A percentile compares a stretch with the other conserved stretches of the same genome.
These are phyloP conservation scores for Pheosia tremula DNA, from an alignment of 2,888 invertebrate genomes.

Conservation along the genomic window DNA sequence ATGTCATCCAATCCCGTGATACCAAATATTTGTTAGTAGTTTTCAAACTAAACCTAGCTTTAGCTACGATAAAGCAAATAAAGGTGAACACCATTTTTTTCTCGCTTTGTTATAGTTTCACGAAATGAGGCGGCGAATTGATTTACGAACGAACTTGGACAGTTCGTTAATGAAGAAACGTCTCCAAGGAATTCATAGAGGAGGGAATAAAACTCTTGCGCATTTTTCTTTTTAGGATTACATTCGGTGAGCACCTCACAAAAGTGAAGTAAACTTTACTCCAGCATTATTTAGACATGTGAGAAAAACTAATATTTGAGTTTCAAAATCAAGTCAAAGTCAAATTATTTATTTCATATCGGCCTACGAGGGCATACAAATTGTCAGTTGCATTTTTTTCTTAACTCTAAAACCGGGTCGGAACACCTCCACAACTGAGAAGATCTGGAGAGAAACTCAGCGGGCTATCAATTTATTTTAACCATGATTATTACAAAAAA, in stretches of 20 bases:
- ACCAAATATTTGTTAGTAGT: conserved; percentile 9
- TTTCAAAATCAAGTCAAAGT: too few species aligned
- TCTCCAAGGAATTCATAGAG: conserved; percentile 32
- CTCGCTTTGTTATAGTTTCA: conserved; percentile 33
- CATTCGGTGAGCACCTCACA: conserved; percentile 22
- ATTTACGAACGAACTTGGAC: conserved; percentile 58
- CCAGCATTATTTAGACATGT: too few species aligned
- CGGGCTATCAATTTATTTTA: too few species aligned
- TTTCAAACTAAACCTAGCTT: conserved; percentile 28
- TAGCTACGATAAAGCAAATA: conserved; percentile 38
- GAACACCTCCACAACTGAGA: too few species aligned
- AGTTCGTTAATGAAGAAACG: conserved; percentile 49
- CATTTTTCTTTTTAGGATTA: conserved; percentile 19
- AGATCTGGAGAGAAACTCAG: too few species aligned
- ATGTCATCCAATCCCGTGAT: not conserved
- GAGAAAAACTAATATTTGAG: too few species aligned
- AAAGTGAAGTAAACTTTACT: not conserved
- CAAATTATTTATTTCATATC: too few species aligned
- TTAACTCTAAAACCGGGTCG: too few species aligned
- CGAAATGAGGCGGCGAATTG: conserved; percentile 49
- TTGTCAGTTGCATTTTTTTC: too few species aligned
- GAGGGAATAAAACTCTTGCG: conserved; percentile 22
- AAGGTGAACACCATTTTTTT: conserved; percentile 34
- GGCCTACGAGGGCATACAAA: too few species aligned
- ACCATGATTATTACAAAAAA: too few species aligned